A percentile compares a stretch with the other conserved stretches of the same genome.
These are phyloP conservation scores for Caenorhabditis drosophilae DNA, from an alignment of 2,888 invertebrate species.

Conservation along the genomic window DNA sequence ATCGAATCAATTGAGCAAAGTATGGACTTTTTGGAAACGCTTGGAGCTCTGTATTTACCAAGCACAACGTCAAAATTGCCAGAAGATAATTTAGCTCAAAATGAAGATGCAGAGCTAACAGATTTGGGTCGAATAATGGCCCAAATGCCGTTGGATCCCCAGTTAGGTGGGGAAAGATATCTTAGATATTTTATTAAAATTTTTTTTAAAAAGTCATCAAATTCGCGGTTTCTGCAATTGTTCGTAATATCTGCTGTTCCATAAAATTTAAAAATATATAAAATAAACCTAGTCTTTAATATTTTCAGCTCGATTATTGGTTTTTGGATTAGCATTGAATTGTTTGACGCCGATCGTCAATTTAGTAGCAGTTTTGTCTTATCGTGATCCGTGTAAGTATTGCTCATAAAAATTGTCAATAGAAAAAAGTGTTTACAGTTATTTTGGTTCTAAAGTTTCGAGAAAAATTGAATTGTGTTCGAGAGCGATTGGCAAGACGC, in stretches of 20 bases:
- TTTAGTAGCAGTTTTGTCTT: constrained; percentile 84
- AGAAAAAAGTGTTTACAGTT: not conserved
- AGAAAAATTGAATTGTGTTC: constrained; percentile 73
- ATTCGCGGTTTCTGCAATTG: no score
- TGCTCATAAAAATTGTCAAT: not conserved
- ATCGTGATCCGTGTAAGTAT: constrained; percentile 75
- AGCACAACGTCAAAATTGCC: not conserved
- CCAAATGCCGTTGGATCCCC: constrained; percentile 90
- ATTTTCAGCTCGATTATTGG: constrained; percentile 78
- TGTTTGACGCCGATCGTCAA: constrained; percentile 91
- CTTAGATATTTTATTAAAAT: no score
- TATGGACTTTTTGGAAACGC: constrained; percentile 73
- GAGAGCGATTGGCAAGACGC: constrained; percentile 79
- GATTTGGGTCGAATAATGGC: constrained; percentile 77
- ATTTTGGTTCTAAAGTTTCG: constrained; percentile 70
- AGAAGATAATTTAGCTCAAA: constrained; percentile 3
- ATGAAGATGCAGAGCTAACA: constrained; percentile 58
- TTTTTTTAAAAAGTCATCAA: no score
- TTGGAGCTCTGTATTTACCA: constrained; percentile 58
- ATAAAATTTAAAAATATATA: no score
- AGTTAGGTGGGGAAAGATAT: constrained; percentile 78
- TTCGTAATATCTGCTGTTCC: no score
- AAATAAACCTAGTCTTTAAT: no score
- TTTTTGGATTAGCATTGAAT: constrained; percentile 86
- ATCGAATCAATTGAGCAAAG: constrained; percentile 81